These are phyloP conservation scores for Tetragonula carbonaria DNA, from an alignment of 2,888 invertebrate genomes.

Conservation along the genomic window DNA sequence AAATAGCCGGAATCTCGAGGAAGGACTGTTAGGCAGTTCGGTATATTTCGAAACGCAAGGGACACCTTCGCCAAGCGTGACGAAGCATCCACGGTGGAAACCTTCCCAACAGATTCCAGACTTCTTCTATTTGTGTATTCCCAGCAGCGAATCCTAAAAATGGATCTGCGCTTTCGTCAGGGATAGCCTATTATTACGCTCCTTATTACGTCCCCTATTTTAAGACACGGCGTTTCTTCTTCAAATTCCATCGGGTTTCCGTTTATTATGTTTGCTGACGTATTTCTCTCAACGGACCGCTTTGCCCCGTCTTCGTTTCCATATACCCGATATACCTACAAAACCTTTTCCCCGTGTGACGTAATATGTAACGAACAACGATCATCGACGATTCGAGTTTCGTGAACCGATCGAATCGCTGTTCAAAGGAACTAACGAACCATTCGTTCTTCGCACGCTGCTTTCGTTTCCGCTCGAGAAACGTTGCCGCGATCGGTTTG, in stretches of 20 bases:
- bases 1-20: constrained; percentile 19
- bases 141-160: constrained; percentile 7
- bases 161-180: constrained; percentile 24
- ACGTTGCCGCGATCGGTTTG: neutral
- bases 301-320: neutral
- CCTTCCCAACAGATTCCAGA: constrained; percentile 5
- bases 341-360: neutral
- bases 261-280: constrained; percentile 19
- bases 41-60: neutral
- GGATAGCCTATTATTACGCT: constrained; percentile 26
- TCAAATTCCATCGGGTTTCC: constrained; percentile 4
- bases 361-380: neutral
- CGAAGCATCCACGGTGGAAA: constrained; percentile 6
- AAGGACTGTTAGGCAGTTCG: neutral
- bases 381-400: constrained; percentile 34
- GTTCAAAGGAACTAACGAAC: constrained; percentile 15
- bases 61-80: neutral
- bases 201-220: constrained; percentile 22
- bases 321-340: neutral
- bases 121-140: constrained; percentile 14
- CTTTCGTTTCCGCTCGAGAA: neutral
- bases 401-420: neutral
- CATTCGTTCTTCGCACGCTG: neutral
- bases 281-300: neutral
- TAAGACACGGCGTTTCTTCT: neutral